These are phyloP conservation scores for Channallabes apus DNA, from an alignment of 2,797 vertebrate species.

Conservation along the genomic window DNA sequence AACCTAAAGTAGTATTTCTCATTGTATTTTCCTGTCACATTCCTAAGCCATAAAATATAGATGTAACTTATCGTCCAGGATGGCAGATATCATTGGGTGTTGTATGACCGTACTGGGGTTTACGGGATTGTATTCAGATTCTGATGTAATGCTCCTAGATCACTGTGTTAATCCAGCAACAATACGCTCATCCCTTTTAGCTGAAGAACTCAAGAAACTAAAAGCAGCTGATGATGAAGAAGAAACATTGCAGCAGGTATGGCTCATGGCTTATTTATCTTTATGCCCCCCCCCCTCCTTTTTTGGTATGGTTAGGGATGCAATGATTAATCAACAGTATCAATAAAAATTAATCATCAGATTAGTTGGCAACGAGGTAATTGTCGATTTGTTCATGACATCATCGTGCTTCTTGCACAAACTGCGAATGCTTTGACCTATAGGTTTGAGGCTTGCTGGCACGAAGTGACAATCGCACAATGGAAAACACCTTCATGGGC, in stretches of 20 bases:
- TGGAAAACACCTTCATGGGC: no score
- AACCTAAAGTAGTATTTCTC: background rate
- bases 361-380: no score
- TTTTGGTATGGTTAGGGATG: no score
- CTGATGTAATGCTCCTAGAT: background rate
- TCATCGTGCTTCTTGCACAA: no score
- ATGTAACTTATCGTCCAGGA: background rate
- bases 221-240: constrained; percentile 73
- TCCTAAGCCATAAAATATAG: no score
- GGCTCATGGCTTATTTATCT: background rate
- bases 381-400: no score
- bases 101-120: background rate
- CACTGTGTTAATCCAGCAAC: background rate
- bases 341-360: no score
- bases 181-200: constrained; percentile 56
- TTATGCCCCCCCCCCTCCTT: background rate
- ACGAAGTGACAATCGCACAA: no score
- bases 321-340: no score
- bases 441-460: no score
- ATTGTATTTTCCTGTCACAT: background rate
- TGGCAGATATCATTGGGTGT: background rate
- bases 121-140: background rate
- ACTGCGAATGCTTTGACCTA: no score
- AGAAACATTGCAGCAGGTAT: constrained; percentile 73
- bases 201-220: constrained; percentile 71